Percentiles rank a stretch among this genome's conserved stretches.
phyloP scores from a whole-genome alignment of 2,113 vertebrate genomes.

The Mustelus asterias region DNA sequence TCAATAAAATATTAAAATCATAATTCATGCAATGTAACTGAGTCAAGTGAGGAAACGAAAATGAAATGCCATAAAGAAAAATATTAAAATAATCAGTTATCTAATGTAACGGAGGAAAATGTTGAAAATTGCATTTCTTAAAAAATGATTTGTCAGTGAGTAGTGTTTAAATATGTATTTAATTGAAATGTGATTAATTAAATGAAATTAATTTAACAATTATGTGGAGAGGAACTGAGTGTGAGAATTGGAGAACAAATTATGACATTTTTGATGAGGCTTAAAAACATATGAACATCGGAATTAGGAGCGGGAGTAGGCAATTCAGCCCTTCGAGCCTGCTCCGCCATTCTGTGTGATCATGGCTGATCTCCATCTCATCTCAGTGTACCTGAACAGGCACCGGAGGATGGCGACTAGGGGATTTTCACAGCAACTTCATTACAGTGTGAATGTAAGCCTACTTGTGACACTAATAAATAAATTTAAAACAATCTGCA shows the following conservation, averaged over 20 bases:
- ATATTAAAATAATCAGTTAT: background rate
- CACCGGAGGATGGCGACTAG: no score
- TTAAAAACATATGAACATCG: background rate
- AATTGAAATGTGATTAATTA: constrained; percentile 12
- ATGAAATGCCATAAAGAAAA: background rate
- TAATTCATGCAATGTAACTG: background rate
- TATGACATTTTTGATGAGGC: background rate
- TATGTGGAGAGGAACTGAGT: background rate
- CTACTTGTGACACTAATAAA: background rate
- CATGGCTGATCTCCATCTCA: no score
- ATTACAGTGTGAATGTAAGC: no score
- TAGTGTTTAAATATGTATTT: background rate
- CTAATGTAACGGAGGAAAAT: background rate
- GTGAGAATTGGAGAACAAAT: background rate
- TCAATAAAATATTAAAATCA: constrained; percentile 15
- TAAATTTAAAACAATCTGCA: background rate
- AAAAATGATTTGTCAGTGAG: background rate
- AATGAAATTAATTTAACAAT: background rate
- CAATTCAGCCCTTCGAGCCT: no score
- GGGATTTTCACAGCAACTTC: no score
- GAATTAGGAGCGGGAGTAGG: no score
- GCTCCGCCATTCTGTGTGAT: no score
- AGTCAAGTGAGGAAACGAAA: background rate
- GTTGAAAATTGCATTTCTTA: background rate
- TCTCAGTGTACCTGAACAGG: no score